Evolutionary conservation across 2,888 invertebrate species (phyloP).

Genomic region (Argyresthia goedartella): DNA sequence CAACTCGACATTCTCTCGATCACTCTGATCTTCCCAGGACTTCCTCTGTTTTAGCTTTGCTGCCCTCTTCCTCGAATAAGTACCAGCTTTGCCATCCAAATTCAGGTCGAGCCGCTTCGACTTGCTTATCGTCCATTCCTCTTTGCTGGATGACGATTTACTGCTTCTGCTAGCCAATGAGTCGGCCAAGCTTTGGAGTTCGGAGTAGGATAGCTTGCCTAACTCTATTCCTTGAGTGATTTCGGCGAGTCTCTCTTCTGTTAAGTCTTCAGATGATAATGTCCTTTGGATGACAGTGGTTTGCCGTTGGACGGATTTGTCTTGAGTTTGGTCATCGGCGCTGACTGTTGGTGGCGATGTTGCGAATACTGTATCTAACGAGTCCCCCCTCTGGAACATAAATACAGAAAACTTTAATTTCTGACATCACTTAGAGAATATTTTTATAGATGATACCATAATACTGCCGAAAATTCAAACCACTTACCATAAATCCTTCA

Average conservation of each 20-base stretch:
- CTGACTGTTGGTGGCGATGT: slow-evolving; percentile 68
- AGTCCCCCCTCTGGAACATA: slow-evolving; percentile 73
- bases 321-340: slow-evolving; percentile 33
- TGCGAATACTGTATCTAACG: slow-evolving; percentile 76
- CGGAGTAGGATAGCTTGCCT: slow-evolving; percentile 51
- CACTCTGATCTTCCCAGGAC: slow-evolving; percentile 81
- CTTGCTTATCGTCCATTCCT: slow-evolving; percentile 50
- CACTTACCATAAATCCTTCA: slow-evolving; percentile 62
- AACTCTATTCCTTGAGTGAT: slow-evolving; percentile 54
- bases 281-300: slow-evolving; percentile 17
- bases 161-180: slow-evolving; percentile 41
- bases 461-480: background rate
- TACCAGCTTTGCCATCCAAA: slow-evolving; percentile 58
- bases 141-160: slow-evolving; percentile 61
- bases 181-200: slow-evolving; percentile 57
- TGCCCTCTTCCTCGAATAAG: slow-evolving; percentile 60
- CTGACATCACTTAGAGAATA: background rate
- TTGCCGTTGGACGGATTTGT: slow-evolving; percentile 20
- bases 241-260: slow-evolving; percentile 52
- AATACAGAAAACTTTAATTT: background rate
- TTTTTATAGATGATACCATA: background rate
- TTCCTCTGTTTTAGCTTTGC: slow-evolving; percentile 63
- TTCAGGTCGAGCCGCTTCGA: slow-evolving; percentile 57
- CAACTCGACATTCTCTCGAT: slow-evolving; percentile 77
- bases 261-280: slow-evolving; percentile 31